Conservation (phyloP, 2,797 vertebrate genomes). For the Babyrousa celebensis region DNA sequence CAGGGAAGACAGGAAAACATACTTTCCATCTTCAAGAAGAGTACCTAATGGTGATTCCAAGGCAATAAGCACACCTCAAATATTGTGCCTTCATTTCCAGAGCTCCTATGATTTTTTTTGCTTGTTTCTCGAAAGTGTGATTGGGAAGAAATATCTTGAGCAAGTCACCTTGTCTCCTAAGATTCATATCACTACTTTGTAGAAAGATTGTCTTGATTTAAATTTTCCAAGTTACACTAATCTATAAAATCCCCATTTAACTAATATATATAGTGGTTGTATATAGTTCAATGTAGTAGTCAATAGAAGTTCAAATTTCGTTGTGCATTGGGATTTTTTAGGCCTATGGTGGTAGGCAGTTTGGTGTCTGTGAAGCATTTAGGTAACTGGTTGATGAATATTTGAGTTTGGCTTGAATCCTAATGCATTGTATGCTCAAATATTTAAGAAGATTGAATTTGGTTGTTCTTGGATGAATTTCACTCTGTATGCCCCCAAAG, state of each 20-base stretch:
- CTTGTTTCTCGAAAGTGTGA: constrained; percentile 33
- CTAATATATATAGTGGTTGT: background rate
- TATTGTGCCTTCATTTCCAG: background rate
- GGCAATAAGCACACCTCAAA: background rate
- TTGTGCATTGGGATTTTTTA: background rate
- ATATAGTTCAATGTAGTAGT: too few species aligned
- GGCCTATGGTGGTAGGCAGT: background rate
- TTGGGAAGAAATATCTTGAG: constrained; percentile 18
- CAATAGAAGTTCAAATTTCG: background rate
- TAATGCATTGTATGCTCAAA: constrained; percentile 24
- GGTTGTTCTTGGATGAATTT: constrained; percentile 42
- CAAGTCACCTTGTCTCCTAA: constrained; percentile 5
- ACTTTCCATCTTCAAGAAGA: background rate
- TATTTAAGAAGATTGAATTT: constrained; percentile 55
- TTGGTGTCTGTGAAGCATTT: background rate
- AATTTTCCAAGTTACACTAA: constrained; percentile 7
- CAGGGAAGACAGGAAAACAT: background rate
- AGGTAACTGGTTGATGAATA: background rate
- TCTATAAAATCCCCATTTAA: background rate
- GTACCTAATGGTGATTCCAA: background rate
- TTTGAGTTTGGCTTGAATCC: background rate
- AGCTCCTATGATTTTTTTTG: background rate
- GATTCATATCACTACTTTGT: constrained; percentile 5
- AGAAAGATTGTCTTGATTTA: constrained; percentile 36
- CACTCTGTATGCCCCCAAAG: background rate